A percentile compares a stretch with the other conserved stretches of the same genome.
Conservation (phyloP, 1,140 invertebrate species). For the Drosophila ogumai region DNA sequence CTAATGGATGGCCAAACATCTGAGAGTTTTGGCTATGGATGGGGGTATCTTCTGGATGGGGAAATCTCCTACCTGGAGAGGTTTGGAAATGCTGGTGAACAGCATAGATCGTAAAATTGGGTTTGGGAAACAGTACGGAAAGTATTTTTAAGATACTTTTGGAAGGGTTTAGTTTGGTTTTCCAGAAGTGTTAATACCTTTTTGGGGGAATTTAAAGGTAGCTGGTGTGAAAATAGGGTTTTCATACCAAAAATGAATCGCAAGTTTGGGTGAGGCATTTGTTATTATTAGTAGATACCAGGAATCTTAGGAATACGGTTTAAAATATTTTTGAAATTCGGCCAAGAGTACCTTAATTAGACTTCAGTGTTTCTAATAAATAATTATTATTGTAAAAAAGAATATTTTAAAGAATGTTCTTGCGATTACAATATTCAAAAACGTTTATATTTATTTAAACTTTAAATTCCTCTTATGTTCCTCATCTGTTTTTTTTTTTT, state of each 20-base stretch:
- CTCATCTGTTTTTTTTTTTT: too few relatives aligned
- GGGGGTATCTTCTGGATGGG: background rate
- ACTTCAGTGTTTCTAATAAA: too few relatives aligned
- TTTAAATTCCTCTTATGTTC: background rate
- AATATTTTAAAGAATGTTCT: background rate
- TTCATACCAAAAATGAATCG: background rate
- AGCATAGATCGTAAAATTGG: constrained; percentile 1
- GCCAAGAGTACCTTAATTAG: too few relatives aligned
- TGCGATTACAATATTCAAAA: background rate
- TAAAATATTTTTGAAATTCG: background rate
- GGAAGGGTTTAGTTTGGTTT: background rate
- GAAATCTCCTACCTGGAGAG: background rate
- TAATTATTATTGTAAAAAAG: too few relatives aligned
- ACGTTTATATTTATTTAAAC: background rate
- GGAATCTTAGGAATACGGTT: background rate
- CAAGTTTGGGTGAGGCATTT: background rate
- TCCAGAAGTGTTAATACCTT: background rate
- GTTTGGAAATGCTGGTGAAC: constrained; percentile 11
- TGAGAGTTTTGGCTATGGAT: constrained; percentile 1
- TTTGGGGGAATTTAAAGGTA: background rate
- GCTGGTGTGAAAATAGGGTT: background rate
- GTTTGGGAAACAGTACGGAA: background rate
- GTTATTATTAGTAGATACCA: background rate
- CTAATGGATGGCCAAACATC: constrained; percentile 68
- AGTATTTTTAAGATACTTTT: background rate